Conservation (phyloP, 2,888 invertebrate species). For the Limenitis camilla region DNA sequence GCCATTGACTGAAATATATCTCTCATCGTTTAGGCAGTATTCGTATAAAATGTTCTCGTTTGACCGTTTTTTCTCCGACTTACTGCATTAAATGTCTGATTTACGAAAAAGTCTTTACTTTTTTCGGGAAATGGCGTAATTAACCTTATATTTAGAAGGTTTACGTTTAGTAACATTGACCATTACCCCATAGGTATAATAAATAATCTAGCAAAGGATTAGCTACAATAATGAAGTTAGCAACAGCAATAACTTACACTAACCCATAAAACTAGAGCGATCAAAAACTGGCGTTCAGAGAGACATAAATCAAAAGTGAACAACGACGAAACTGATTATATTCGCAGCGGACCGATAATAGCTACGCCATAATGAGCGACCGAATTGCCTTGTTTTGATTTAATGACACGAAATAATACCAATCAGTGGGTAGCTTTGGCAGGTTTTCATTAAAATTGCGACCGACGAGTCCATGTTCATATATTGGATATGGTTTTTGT, state of each 20-base stretch:
- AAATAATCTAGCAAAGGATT: neutral
- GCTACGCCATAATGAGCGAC: slow-evolving; percentile 49
- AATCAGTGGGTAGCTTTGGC: slow-evolving; percentile 41
- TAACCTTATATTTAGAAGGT: too few relatives aligned
- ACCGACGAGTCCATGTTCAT: neutral
- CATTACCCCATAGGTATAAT: too few relatives aligned
- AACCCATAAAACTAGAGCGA: slow-evolving; percentile 52
- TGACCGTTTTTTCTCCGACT: too few relatives aligned
- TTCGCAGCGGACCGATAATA: slow-evolving; percentile 46
- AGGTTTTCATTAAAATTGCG: neutral
- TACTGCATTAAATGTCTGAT: too few relatives aligned
- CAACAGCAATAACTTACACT: slow-evolving; percentile 30
- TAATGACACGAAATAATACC: slow-evolving; percentile 65
- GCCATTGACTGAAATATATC: too few relatives aligned
- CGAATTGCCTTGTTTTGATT: slow-evolving; percentile 59
- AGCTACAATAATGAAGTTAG: neutral
- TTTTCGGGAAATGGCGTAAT: too few relatives aligned
- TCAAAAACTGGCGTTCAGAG: slow-evolving; percentile 55
- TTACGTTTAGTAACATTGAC: too few relatives aligned
- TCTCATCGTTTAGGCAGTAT: too few relatives aligned
- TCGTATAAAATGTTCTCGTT: too few relatives aligned
- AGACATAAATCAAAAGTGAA: slow-evolving; percentile 56
- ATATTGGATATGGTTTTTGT: too few relatives aligned
- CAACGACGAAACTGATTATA: slow-evolving; percentile 54
- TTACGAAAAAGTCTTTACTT: too few relatives aligned